Conservation (phyloP, 2,113 vertebrate species). For the Hippotragus niger region DNA sequence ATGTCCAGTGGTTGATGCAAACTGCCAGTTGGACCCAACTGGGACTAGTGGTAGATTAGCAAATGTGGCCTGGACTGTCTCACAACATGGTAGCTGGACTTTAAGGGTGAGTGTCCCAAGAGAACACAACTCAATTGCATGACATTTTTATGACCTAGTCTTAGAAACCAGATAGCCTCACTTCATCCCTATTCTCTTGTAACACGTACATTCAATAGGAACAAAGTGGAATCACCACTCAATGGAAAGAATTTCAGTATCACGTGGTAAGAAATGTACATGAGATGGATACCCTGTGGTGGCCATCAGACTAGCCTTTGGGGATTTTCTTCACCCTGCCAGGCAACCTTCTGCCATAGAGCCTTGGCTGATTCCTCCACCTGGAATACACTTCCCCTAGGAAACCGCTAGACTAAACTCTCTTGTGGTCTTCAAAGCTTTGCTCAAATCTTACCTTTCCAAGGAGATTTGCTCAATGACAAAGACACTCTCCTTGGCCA, state of each 20-base stretch:
- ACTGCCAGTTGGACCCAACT: background rate
- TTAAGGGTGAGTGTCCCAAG: background rate
- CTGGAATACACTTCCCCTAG: background rate
- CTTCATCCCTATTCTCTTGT: background rate
- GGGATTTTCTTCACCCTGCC: background rate
- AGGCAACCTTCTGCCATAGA: background rate
- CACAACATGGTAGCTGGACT: background rate
- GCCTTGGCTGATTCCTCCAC: background rate
- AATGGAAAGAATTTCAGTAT: background rate
- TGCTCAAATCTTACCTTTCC: background rate
- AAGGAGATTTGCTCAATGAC: background rate
- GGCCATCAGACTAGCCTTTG: background rate
- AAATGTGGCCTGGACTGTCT: background rate
- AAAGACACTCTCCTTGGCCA: background rate
- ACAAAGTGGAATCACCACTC: background rate
- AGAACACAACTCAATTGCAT: background rate
- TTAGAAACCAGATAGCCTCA: background rate
- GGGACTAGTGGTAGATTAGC: background rate
- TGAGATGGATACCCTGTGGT: too few relatives aligned
- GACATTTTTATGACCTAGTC: background rate
- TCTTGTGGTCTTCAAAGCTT: background rate
- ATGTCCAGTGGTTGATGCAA: background rate
- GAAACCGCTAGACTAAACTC: background rate
- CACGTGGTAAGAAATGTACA: background rate
- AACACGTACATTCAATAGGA: background rate